A percentile compares a stretch with the other conserved stretches of the same genome.
Evolutionary conservation across 2,113 vertebrate species (phyloP).

Genomic region (Anarhynchus alexandrinus): DNA sequence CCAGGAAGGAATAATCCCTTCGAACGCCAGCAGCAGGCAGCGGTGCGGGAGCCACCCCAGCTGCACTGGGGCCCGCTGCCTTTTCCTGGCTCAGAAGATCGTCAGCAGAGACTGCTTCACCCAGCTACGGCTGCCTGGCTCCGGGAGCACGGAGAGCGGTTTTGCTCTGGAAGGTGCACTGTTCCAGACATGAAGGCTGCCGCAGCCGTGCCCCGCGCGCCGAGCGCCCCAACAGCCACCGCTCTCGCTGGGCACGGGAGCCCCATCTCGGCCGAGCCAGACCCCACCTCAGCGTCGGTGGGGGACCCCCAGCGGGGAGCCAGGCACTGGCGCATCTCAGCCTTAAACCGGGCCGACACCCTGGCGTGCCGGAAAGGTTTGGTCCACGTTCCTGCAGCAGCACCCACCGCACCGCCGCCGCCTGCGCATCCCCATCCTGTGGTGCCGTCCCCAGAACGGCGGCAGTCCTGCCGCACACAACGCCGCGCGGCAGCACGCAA

Average conservation of each 20-base stretch:
- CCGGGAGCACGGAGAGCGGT: not conserved
- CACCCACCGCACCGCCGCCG: fast-evolving
- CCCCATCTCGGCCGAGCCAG: not conserved
- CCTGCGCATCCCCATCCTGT: fast-evolving
- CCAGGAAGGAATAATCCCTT: conserved; percentile 19
- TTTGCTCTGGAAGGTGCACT: not conserved
- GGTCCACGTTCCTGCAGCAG: not conserved
- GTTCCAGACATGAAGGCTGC: not conserved
- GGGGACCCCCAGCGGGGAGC: too few species aligned
- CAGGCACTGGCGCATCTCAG: fast-evolving
- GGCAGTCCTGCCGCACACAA: fast-evolving
- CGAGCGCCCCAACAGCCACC: too few species aligned
- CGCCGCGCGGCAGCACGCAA: too few species aligned
- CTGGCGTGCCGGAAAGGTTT: fast-evolving
- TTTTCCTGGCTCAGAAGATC: not conserved
- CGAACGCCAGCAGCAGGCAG: not conserved
- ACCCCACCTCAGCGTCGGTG: fast-evolving
- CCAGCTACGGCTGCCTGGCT: not conserved
- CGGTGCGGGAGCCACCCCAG: not conserved
- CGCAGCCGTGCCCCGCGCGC: fast-evolving
- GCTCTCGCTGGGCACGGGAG: fast-evolving
- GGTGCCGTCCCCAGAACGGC: fast-evolving
- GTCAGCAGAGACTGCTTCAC: not conserved
- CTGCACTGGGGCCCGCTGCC: not conserved
- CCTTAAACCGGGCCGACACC: not conserved